Evolutionary conservation across 2,797 vertebrate genomes (phyloP).

Genomic region (Naso thynnoides): DNA sequence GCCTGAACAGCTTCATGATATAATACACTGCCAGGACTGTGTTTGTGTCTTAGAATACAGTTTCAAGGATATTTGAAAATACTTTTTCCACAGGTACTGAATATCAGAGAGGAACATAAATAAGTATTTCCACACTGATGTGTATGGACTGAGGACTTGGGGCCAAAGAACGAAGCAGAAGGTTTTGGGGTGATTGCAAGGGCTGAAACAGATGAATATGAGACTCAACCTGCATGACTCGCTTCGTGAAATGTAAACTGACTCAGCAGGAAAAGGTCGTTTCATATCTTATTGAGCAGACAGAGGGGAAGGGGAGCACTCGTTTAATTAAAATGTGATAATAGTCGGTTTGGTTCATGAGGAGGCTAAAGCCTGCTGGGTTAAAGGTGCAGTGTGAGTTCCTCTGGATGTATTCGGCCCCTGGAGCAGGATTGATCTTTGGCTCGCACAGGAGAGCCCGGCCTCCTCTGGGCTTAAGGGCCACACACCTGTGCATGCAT

Average conservation of each 20-base stretch:
- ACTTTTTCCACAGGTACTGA: not conserved
- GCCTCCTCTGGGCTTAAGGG: constrained; percentile 78
- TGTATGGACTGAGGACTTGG: not conserved
- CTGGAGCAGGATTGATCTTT: constrained; percentile 78
- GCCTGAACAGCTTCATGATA: not conserved
- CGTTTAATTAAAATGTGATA: constrained; percentile 86
- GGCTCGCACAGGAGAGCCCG: constrained; percentile 62
- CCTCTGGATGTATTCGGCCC: constrained; percentile 56
- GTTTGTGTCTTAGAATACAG: not conserved
- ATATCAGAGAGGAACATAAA: not conserved
- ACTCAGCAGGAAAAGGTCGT: constrained; percentile 50
- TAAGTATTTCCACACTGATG: not conserved
- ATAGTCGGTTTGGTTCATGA: constrained; percentile 64
- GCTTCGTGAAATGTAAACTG: constrained; percentile 47
- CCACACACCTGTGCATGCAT: constrained; percentile 83
- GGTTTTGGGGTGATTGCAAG: not conserved
- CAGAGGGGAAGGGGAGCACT: constrained; percentile 24
- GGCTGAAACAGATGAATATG: constrained; percentile 32
- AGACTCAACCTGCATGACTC: constrained; percentile 47
- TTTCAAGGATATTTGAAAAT: not conserved
- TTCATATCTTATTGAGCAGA: constrained; percentile 48
- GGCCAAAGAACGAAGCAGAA: constrained; percentile 10
- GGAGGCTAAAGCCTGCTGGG: constrained; percentile 53
- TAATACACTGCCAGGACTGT: not conserved
- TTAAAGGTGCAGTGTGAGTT: constrained; percentile 68